A percentile compares a stretch with the other conserved stretches of the same genome.
phyloP scores from a whole-genome alignment of 1,140 invertebrate genomes.

The Lepidurus apus region DNA sequence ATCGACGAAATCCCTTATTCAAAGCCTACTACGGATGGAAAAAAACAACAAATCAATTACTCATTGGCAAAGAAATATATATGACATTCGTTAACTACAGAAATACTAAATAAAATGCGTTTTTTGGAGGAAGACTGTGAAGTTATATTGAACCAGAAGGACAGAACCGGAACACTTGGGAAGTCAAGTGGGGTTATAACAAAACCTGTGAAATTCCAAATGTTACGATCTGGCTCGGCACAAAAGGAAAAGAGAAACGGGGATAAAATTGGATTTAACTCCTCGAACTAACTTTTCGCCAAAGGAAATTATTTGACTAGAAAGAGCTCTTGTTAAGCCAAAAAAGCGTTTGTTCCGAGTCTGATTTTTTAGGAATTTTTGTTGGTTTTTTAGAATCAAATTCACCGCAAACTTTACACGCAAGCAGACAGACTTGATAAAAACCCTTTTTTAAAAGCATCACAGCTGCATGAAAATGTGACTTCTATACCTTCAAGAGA shows the following conservation, averaged over 20 bases:
- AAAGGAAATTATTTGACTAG: conserved; percentile 10
- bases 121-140: conserved; percentile 15
- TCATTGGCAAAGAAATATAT: background rate
- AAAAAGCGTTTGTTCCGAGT: conserved; percentile 11
- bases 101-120: background rate
- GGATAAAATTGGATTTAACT: background rate
- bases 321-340: conserved; percentile 1
- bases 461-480: conserved; percentile 4
- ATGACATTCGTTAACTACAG: background rate
- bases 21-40: too few relatives aligned
- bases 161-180: conserved; percentile 20
- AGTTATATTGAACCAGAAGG: conserved; percentile 10
- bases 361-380: background rate
- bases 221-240: background rate
- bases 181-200: conserved; percentile 15
- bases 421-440: background rate
- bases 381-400: background rate
- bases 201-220: background rate
- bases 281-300: background rate
- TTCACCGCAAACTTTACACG: background rate
- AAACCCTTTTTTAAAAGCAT: background rate
- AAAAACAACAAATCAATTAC: background rate
- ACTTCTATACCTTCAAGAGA: background rate
- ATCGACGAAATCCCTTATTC: too few relatives aligned
- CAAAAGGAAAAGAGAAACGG: background rate